Percentiles rank a stretch among this genome's conserved stretches.
These are phyloP conservation scores for Odontesthes bonariensis DNA, from an alignment of 2,113 vertebrate genomes.

Conservation along the genomic window DNA sequence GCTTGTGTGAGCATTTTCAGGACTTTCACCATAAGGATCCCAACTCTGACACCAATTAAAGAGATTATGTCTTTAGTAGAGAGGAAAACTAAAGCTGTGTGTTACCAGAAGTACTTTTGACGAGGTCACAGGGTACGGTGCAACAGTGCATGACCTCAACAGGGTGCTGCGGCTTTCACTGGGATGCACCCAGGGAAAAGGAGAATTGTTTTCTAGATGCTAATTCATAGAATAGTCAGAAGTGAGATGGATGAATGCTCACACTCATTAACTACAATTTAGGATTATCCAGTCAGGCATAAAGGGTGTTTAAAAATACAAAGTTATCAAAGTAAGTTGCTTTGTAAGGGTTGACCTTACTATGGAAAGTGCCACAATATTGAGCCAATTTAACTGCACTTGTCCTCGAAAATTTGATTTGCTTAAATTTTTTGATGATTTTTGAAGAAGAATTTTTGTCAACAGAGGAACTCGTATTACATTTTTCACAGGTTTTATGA, in stretches of 20 bases:
- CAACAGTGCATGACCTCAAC: conserved; percentile 86
- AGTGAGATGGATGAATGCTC: not conserved
- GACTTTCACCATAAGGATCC: conserved; percentile 88
- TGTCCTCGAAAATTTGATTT: not conserved
- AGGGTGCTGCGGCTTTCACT: conserved; percentile 53
- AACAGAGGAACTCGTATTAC: not conserved
- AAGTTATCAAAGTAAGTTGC: not conserved
- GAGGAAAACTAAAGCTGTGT: conserved; percentile 88
- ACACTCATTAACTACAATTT: too few species aligned
- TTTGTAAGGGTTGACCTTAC: not conserved
- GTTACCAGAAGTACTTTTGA: conserved; percentile 89
- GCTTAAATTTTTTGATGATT: not conserved
- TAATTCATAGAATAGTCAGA: not conserved
- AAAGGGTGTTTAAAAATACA: not conserved
- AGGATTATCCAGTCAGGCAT: not conserved
- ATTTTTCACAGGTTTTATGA: not conserved
- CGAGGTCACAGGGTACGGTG: conserved; percentile 88
- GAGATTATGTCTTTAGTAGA: conserved; percentile 95
- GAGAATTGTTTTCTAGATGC: conserved; percentile 25
- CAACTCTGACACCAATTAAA: conserved; percentile 95
- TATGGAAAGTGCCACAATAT: not conserved
- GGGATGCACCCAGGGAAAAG: conserved; percentile 31
- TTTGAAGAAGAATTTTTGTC: not conserved
- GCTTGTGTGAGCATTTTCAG: conserved; percentile 90
- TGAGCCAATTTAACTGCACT: not conserved